Evolutionary conservation across 1,140 invertebrate genomes (phyloP), one percentile per base, ranked within the genome.

Genomic region (Drosophila orena): DNA sequence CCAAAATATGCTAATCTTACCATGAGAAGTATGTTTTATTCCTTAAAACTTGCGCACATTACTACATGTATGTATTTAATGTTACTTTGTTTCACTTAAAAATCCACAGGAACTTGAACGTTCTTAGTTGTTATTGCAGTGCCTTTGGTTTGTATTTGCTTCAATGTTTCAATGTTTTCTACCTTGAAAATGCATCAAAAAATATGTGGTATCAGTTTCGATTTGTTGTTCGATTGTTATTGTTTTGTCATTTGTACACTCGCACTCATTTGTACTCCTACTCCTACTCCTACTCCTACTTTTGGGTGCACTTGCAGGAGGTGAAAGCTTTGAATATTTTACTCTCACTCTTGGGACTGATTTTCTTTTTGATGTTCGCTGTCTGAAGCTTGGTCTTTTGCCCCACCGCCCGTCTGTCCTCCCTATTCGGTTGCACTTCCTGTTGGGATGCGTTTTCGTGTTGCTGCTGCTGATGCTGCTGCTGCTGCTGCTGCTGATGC

Each of bases 301-400:
- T 76, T n/a, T 61, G 52, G 11, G 35, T 59, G 72, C 78, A 81
- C 47, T 81, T 81, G 78, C 78, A 81, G 22, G 57, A 61, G 24
- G 65, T 61, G 20, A 81, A 62, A 38, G 78, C 78, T 72, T 81
- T 81, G 7, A 81, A 77, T 27, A 81, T 66, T 77, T 72, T 81
- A 55, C 34, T 72, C 50, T 77, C 72, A 77, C 78, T 81, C 70
- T 72, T 81, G 15, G 52, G 54, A 27, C 55, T 57, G n/a, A 65
- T 52, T 80, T 80, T 80, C 70, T 80, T 80, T 44, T 75, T 71
- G n/a, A 43, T 71, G 42, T 15, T 47, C 15, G 55, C 57, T 24
- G 47, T 37, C 47, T 54, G 37, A 6, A 35, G 49, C 11, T 55
- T 54, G 12, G 20, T 15, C 30, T 52, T 54, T 15, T 34, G 43